Evolutionary conservation across 2,113 vertebrate species (phyloP), one percentile per base, ranked within the genome.

Genomic region (Hucho hucho): DNA sequence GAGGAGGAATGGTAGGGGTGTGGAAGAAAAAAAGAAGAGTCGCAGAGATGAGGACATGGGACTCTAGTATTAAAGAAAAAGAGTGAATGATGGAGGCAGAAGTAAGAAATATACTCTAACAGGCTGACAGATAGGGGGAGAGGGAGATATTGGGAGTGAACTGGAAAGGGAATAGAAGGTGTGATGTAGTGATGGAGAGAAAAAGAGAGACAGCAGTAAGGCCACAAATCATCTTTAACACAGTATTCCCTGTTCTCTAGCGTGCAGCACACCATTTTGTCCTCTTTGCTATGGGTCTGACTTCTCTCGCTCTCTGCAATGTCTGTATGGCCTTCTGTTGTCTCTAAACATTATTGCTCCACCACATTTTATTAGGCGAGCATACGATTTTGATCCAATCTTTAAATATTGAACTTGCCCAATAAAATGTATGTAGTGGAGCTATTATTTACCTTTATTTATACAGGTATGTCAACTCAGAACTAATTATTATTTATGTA

Each of bases 121-220:
- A 13, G 14, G 14, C 1, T 4, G 11, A 12, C 25, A 46, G 5
- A 53, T 70, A 32, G 37, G 12, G 66, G 47, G 32, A 64, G 43
- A 3, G 26, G 28, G 64, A 79, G 43, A 64, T 47, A 63, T 32
- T 49, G 49, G 12, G 37, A 43, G 37, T 43, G 37, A 43, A 43
- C 37, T 43, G 9, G 37, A 56, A 20, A 56, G 53, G 4, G 53
- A 56, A 56, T 20, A 56, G 18, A 59, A 56, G 74, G 46, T 7
- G 16, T 77, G 75, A 70, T 68, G 11, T 70, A 49, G 59, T 25
- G 77, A 25, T 37, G 65, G 29, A 63, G 32, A 76, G 16, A 65
- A 74, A 66, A 13, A 6, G 20, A 71, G 47, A 71, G 49, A 4
- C n/a, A 70, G 49, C 49, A 53, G 49, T 53, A 18, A 56, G 4